A percentile compares a stretch with the other conserved stretches of the same genome.
These are phyloP conservation scores for Drosophila auraria DNA, from an alignment of 1,140 invertebrate species.

Conservation along the genomic window DNA sequence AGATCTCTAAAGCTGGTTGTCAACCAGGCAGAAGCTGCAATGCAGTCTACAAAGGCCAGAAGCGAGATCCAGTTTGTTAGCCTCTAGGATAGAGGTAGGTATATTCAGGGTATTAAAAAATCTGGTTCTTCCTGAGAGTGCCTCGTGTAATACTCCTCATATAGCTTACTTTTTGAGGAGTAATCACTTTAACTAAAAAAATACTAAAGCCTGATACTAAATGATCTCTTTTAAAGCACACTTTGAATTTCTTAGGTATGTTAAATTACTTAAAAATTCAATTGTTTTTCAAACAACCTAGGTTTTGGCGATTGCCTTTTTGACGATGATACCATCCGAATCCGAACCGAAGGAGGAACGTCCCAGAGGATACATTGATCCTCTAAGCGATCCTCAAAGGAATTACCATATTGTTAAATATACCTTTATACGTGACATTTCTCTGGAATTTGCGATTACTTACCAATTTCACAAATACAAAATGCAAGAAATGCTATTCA, in stretches of 20 bases:
- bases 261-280: background rate
- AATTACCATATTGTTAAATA: background rate
- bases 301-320: background rate
- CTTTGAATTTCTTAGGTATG: background rate
- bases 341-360: background rate
- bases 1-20: background rate
- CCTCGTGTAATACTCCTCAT: too few relatives aligned
- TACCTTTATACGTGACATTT: background rate
- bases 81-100: background rate
- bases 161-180: background rate
- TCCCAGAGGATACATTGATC: constrained; percentile 1
- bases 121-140: too few relatives aligned
- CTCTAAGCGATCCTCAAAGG: background rate
- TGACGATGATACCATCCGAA: background rate
- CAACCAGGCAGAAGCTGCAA: background rate
- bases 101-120: too few relatives aligned
- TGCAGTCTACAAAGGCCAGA: too few relatives aligned
- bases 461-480: too few relatives aligned
- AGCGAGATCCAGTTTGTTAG: background rate
- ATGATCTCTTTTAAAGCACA: background rate
- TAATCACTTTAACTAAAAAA: too few relatives aligned
- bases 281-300: background rate
- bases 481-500: background rate
- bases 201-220: background rate
- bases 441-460: too few relatives aligned